These are phyloP conservation scores for Linepithema humile DNA, from an alignment of 1,140 invertebrate genomes.

Conservation along the genomic window DNA sequence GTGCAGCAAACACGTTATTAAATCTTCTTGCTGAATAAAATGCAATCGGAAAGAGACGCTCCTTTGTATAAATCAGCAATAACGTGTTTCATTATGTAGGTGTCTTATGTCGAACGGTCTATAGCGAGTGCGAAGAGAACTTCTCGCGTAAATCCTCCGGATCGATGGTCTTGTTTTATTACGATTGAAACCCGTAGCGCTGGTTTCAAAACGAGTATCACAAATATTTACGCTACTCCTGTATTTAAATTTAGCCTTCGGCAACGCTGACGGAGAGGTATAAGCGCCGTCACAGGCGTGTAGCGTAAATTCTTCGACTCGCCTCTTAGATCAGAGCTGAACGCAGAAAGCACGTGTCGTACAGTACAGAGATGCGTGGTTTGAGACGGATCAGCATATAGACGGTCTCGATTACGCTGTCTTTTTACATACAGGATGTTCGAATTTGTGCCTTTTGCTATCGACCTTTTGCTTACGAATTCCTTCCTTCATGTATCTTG, in stretches of 20 bases:
- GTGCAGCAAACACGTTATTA: background rate
- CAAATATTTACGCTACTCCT: conserved; percentile 64
- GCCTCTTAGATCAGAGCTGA: background rate
- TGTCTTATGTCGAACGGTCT: conserved; percentile 2
- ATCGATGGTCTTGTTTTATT: conserved; percentile 55
- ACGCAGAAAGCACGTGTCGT: background rate
- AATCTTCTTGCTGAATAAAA: too few relatives aligned
- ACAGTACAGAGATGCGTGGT: background rate
- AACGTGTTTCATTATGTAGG: conserved; percentile 8
- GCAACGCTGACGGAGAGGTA: conserved; percentile 39
- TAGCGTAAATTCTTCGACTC: background rate
- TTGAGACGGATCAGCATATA: too few relatives aligned
- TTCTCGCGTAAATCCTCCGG: background rate
- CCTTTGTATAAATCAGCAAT: conserved; percentile 16
- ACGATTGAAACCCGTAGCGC: conserved; percentile 31
- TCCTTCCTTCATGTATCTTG: conserved; percentile 1
- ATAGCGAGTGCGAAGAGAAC: background rate
- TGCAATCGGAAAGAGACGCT: background rate
- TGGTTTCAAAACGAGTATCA: conserved; percentile 54
- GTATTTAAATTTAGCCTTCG: conserved; percentile 68
- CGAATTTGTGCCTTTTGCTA: too few relatives aligned
- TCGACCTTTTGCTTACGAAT: too few relatives aligned
- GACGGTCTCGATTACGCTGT: too few relatives aligned
- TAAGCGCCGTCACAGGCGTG: conserved; percentile 45
- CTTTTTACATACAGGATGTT: background rate